Conservation (phyloP, 2,888 invertebrate species). For the Frankliniella intonsa region DNA sequence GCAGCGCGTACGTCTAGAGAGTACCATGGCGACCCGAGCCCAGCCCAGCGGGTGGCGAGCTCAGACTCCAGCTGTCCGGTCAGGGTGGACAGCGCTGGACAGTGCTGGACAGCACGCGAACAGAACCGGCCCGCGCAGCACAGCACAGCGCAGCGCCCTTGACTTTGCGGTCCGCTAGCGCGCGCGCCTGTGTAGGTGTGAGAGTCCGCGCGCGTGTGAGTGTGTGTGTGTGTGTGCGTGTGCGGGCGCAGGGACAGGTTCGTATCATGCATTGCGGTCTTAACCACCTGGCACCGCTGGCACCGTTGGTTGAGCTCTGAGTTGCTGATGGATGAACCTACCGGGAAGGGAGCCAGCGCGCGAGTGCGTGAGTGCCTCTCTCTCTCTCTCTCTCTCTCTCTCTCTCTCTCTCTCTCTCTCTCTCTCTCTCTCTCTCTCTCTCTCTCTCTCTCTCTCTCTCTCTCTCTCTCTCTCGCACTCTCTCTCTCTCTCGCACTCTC, state of each 20-base stretch:
- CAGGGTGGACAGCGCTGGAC: no score
- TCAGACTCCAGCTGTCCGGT: no score
- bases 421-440: neutral
- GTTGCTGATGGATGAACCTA: neutral
- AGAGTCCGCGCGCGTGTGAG: neutral
- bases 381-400: no score
- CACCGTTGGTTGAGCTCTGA: neutral
- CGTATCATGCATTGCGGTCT: neutral
- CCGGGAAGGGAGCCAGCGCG: neutral
- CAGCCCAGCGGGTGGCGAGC: no score
- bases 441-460: conserved; percentile 1
- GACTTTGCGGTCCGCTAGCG: neutral
- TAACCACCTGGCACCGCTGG: neutral
- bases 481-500: no score
- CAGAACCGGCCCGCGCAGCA: neutral
- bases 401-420: neutral
- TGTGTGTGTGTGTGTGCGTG: neutral
- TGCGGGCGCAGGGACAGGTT: neutral
- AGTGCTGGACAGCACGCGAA: neutral
- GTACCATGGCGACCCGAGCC: no score
- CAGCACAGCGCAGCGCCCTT: neutral
- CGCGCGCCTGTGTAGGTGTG: neutral
- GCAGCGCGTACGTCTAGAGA: no score
- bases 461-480: neutral
- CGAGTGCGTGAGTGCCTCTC: neutral